Evolutionary conservation across 2,888 invertebrate species (phyloP).

Genomic region (Synanthedon myopaeformis): DNA sequence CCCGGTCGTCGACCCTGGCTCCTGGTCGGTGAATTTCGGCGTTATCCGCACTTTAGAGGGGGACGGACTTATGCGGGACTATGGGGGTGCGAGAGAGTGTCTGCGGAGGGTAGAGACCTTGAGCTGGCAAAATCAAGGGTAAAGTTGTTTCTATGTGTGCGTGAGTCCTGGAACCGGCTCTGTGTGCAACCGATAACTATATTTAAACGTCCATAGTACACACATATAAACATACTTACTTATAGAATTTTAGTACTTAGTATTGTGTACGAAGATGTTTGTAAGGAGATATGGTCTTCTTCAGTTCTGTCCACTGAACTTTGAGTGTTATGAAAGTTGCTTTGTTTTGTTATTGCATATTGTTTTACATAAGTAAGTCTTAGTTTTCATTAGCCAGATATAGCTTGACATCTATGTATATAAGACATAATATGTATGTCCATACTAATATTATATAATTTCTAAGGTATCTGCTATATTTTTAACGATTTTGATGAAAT

Average conservation of each 20-base stretch:
- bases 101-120: constrained; percentile 65
- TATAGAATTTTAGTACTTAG: not conserved
- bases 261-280: constrained; percentile 19
- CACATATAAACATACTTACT: constrained; percentile 8
- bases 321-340: constrained; percentile 6
- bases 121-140: constrained; percentile 71
- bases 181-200: constrained; percentile 23
- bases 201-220: constrained; percentile 12
- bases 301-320: constrained; percentile 22
- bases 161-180: constrained; percentile 28
- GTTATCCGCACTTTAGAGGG: constrained; percentile 46
- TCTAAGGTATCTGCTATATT: too few relatives aligned
- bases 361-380: too few relatives aligned
- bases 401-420: too few relatives aligned
- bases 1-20: constrained; percentile 53
- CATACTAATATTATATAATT: too few relatives aligned
- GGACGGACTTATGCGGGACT: constrained; percentile 40
- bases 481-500: too few relatives aligned
- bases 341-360: too few relatives aligned
- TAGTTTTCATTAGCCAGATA: too few relatives aligned
- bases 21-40: constrained; percentile 59
- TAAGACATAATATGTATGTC: too few relatives aligned
- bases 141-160: constrained; percentile 49
- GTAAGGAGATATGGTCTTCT: constrained; percentile 17
- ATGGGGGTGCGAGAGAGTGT: constrained; percentile 36